Conservation (phyloP, 2,888 invertebrate species). For the Andricus curvator region DNA sequence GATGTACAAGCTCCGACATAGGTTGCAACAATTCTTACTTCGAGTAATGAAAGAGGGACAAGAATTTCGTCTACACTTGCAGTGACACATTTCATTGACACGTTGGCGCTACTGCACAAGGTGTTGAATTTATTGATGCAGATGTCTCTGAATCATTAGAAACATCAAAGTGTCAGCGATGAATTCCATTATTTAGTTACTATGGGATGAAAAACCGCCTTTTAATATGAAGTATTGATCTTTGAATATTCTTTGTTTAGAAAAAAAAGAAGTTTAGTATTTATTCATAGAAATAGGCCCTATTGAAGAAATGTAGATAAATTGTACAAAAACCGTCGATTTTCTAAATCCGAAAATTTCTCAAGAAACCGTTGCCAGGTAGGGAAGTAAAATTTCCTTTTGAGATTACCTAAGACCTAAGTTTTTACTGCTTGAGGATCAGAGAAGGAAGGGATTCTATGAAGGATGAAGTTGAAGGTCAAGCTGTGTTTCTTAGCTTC, state of each 20-base stretch:
- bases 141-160: constrained; percentile 35
- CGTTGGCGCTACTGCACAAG: constrained; percentile 15
- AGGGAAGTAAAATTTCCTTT: not conserved
- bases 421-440: not conserved
- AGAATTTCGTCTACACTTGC: not conserved
- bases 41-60: not conserved
- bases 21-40: not conserved
- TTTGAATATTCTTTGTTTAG: not conserved
- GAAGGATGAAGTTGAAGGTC: constrained; percentile 3
- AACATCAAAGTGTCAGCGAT: constrained; percentile 25
- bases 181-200: constrained; percentile 23
- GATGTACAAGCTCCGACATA: not conserved
- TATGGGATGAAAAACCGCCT: not conserved
- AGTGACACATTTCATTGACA: constrained; percentile 32
- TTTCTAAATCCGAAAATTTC: not conserved
- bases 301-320: not conserved
- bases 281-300: not conserved
- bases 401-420: not conserved
- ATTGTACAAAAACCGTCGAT: not conserved
- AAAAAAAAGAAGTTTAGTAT: not conserved
- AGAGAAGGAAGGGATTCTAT: not conserved
- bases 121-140: constrained; percentile 36
- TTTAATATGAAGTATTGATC: not conserved
- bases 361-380: not conserved
- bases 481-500: not conserved